A percentile compares a stretch with the other conserved stretches of the same genome.
These are phyloP conservation scores for Austrofundulus limnaeus DNA, from an alignment of 2,113 vertebrate species.

Conservation along the genomic window DNA sequence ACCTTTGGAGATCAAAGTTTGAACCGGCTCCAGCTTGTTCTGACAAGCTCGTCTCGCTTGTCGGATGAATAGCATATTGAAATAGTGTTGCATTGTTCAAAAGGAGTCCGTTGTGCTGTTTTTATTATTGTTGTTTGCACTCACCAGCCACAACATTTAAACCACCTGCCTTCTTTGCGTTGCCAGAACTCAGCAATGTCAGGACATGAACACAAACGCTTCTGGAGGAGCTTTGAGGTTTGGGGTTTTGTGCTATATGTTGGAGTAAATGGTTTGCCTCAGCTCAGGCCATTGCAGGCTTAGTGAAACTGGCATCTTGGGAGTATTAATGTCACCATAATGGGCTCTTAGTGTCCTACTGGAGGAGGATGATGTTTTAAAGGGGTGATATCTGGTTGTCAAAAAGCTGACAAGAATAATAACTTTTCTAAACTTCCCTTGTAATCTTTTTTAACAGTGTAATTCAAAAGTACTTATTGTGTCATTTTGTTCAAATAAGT, in stretches of 20 bases:
- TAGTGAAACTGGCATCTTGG: too few relatives aligned
- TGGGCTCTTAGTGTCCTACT: neutral
- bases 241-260: neutral
- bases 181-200: neutral
- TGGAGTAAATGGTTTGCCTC: neutral
- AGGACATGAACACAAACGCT: too few relatives aligned
- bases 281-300: neutral
- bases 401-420: neutral
- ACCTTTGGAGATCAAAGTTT: conserved; percentile 50
- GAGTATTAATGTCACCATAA: too few relatives aligned
- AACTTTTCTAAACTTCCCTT: neutral
- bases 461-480: too few relatives aligned
- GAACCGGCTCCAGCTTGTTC: conserved; percentile 15
- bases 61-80: conserved; percentile 1
- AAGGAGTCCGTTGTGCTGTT: neutral
- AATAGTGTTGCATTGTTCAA: conserved; percentile 8
- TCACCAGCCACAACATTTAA: neutral
- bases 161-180: neutral
- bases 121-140: neutral
- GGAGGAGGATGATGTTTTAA: neutral
- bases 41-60: neutral
- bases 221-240: too few relatives aligned
- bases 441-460: too few relatives aligned
- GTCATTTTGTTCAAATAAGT: too few relatives aligned
- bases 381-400: neutral